These are phyloP conservation scores for Drosophila colorata DNA, from an alignment of 2,888 invertebrate species.

Conservation along the genomic window DNA sequence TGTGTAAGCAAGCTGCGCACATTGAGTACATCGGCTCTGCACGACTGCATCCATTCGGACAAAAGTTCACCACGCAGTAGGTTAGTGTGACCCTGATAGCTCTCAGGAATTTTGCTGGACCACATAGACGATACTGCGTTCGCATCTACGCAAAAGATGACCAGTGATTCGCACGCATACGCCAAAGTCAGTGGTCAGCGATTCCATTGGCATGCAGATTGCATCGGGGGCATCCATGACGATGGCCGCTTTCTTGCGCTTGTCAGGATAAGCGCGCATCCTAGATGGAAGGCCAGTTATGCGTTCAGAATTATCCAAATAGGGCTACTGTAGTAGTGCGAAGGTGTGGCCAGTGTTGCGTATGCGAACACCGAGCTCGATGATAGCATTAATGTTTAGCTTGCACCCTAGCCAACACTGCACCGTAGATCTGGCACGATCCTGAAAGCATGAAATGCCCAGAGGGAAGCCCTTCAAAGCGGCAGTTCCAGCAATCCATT, in stretches of 20 bases:
- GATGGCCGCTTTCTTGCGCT: too few species aligned
- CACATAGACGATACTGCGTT: slow-evolving; percentile 34
- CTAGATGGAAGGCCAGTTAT: neutral
- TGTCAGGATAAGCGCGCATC: slow-evolving; percentile 14
- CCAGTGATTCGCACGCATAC: slow-evolving; percentile 39
- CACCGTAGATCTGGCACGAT: too few species aligned
- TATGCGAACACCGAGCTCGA: slow-evolving; percentile 24
- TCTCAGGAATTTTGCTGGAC: slow-evolving; percentile 25
- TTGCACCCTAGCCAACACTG: slow-evolving; percentile 27
- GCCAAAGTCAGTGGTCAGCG: slow-evolving; percentile 27
- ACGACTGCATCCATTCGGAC: neutral
- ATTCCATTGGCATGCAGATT: slow-evolving; percentile 23
- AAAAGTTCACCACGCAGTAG: too few species aligned
- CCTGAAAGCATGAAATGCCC: slow-evolving; percentile 37
- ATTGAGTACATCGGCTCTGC: slow-evolving; percentile 21
- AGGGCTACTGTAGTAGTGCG: slow-evolving; percentile 29
- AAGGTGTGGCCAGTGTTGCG: too few species aligned
- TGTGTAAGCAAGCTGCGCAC: too few species aligned
- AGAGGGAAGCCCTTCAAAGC: slow-evolving; percentile 26
- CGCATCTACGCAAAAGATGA: slow-evolving; percentile 19
- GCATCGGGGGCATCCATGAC: too few species aligned
- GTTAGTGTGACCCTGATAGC: too few species aligned
- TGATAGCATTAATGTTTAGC: slow-evolving; percentile 39
- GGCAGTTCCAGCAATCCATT: slow-evolving; percentile 37
- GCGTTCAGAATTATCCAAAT: slow-evolving; percentile 1